Conservation (phyloP, 2,113 vertebrate genomes). For the Microcebus murinus region DNA sequence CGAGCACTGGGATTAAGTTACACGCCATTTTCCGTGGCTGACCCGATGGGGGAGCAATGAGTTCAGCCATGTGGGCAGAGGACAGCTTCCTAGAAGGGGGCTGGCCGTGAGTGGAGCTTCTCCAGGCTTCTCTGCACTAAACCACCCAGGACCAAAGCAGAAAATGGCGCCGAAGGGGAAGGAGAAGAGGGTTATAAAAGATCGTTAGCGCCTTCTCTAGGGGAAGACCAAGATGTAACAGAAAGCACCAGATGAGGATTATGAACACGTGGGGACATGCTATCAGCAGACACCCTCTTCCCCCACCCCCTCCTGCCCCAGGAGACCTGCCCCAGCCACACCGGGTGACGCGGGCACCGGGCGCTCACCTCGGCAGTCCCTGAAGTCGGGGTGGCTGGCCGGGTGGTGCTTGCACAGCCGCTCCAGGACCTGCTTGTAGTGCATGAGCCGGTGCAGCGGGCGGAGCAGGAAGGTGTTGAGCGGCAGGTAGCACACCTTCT, state of each 20-base stretch:
- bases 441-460: constrained; percentile 96
- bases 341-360: fast-evolving
- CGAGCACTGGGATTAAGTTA: neutral
- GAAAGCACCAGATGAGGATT: neutral
- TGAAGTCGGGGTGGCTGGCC: constrained; percentile 93
- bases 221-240: neutral
- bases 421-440: constrained; percentile 99
- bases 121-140: neutral
- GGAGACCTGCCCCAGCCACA: neutral
- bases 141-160: neutral
- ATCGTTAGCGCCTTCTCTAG: fast-evolving
- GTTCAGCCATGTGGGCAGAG: neutral
- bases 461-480: constrained; percentile 97
- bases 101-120: neutral
- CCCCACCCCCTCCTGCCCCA: too few species aligned
- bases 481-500: constrained; percentile 98
- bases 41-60: too few species aligned
- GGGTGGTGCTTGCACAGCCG: constrained; percentile 96
- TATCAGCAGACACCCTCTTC: too few species aligned
- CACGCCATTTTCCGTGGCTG: fast-evolving
- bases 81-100: neutral
- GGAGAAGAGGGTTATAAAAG: fast-evolving
- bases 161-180: fast-evolving
- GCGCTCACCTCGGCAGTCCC: constrained; percentile 93
- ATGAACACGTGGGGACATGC: fast-evolving